These are phyloP conservation scores for Salticus scenicus DNA, from an alignment of 2,888 invertebrate species.

Conservation along the genomic window DNA sequence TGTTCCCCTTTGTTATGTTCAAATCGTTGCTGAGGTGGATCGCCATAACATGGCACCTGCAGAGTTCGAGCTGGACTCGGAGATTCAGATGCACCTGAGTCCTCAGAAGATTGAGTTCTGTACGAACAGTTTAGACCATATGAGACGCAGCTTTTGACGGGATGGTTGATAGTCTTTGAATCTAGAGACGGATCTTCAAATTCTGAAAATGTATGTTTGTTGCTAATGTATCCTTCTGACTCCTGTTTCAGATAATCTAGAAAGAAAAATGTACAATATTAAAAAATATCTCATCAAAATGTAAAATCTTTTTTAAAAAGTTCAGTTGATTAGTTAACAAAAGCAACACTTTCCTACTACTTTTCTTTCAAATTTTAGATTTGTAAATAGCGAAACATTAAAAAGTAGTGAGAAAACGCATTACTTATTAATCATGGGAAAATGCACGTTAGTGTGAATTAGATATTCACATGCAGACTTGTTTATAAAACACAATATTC, in stretches of 20 bases:
- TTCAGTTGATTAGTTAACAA: too few relatives aligned
- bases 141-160: not conserved
- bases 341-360: too few relatives aligned
- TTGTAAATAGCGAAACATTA: too few relatives aligned
- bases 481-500: too few relatives aligned
- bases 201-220: slow-evolving; percentile 20
- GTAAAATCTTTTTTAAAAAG: too few relatives aligned
- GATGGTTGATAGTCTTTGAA: not conserved
- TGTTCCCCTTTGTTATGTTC: not conserved
- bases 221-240: not conserved
- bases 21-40: not conserved
- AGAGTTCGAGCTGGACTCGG: slow-evolving; percentile 10
- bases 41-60: slow-evolving; percentile 4
- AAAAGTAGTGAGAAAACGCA: too few relatives aligned
- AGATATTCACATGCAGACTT: too few relatives aligned
- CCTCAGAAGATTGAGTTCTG: slow-evolving; percentile 41
- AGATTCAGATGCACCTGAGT: slow-evolving; percentile 24
- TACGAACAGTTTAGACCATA: slow-evolving; percentile 38
- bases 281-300: too few relatives aligned
- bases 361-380: too few relatives aligned
- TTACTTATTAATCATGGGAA: too few relatives aligned
- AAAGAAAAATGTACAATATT: slow-evolving; percentile 3
- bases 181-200: slow-evolving; percentile 10
- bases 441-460: too few relatives aligned
- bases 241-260: slow-evolving; percentile 50